Conservation (phyloP, 2,888 invertebrate genomes). For the Monochamus alternatus region DNA sequence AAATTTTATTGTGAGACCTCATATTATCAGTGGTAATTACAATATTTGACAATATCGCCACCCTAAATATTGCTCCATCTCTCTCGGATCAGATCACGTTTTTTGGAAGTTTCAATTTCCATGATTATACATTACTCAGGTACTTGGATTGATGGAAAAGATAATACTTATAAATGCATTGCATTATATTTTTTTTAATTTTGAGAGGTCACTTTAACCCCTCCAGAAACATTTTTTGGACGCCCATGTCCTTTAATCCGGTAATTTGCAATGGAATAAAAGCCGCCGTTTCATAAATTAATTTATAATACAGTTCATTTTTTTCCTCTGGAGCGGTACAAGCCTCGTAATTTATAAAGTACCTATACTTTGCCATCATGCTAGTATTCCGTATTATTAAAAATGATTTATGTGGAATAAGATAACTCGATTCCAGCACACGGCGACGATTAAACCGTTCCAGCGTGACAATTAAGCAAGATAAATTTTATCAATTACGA, state of each 20-base stretch:
- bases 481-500: slow-evolving; percentile 36
- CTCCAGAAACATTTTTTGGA: no score
- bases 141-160: no score
- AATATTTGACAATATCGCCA: no score
- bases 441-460: slow-evolving; percentile 43
- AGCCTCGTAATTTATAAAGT: slow-evolving; percentile 12
- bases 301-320: slow-evolving; percentile 16
- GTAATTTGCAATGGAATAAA: slow-evolving; percentile 25
- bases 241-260: slow-evolving; percentile 1
- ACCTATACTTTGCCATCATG: slow-evolving; percentile 16
- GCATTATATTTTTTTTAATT: no score
- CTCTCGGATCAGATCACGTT: no score
- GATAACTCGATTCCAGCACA: slow-evolving; percentile 44
- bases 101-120: no score
- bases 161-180: no score
- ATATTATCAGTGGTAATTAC: no score
- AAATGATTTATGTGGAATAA: slow-evolving; percentile 44
- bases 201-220: no score
- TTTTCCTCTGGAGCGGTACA: background rate
- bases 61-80: no score
- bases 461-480: slow-evolving; percentile 34
- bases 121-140: no score
- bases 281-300: slow-evolving; percentile 23
- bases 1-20: no score
- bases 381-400: slow-evolving; percentile 34